Evolutionary conservation across 2,888 invertebrate genomes (phyloP), one percentile per base, ranked within the genome.

Genomic region (Cordilura impudica): DNA sequence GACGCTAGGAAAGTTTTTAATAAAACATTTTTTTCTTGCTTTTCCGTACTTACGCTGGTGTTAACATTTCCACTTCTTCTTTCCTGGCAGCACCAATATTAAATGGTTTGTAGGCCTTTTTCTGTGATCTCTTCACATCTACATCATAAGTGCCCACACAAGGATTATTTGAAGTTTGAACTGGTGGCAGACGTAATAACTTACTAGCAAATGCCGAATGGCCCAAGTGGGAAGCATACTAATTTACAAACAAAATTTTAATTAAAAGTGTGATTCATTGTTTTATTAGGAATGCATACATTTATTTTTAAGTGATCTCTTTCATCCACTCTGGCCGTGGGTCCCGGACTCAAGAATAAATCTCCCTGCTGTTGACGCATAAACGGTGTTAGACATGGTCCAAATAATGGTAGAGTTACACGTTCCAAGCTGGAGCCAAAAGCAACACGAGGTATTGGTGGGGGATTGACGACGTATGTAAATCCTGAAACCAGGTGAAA

Each of bases 391-490:
- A 91, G 60, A 3, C 81, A 81, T 5, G 91, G 91, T 0, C 91
- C 92, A 12, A 84, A 85, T 0, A 83, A 83, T 0, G 92, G 92
- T 66, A 92, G 82, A 1, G 90, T 89, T 51, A 91, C 91, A 3
- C 92, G 90, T 0, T 88, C 84, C 72, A 92, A 83, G 0, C 89
- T 87, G 0, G 91, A 90, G 0, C 92, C 91, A 81, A 93, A 93
- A 63, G 91, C 92, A 76, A 92, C 87, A 1, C 86, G 89, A 0
- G 91, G 90, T 14, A 87, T 87, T 8, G 84, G 83, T 47, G 91
- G 90, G 76, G 91, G 90, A 54, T 90, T 91, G 45, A 92, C 91
- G n/a, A 92, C 90, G 85, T 92, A 92, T 81, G 91, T 90, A 78
- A 92, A 92, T 85, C 91, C 92, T 92, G 83, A 39, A 14, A 26